A percentile compares a stretch with the other conserved stretches of the same genome.
phyloP scores from a whole-genome alignment of 1,140 invertebrate species.

The Phymastichus coffea region DNA sequence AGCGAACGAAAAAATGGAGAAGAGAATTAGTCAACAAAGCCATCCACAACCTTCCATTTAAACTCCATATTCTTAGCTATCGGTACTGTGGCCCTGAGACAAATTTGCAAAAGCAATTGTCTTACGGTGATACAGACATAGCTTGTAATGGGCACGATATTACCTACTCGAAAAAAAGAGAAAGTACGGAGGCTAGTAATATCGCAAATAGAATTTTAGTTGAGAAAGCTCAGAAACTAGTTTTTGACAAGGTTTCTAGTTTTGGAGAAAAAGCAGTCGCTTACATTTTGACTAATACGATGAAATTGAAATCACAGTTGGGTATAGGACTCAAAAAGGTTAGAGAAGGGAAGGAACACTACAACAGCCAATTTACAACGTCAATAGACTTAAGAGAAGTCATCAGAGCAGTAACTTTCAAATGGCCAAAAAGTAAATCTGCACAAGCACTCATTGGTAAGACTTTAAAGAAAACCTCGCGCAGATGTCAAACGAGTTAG shows the following conservation, averaged over 20 bases:
- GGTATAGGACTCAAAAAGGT: conserved; percentile 31
- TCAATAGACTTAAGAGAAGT: too few relatives aligned
- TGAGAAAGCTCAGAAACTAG: conserved; percentile 8
- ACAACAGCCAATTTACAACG: too few relatives aligned
- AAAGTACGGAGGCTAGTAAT: conserved; percentile 14
- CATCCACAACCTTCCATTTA: conserved; percentile 36
- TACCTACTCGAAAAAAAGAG: conserved; percentile 15
- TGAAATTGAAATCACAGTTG: conserved; percentile 29
- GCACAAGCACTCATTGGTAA: too few relatives aligned
- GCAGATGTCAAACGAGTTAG: too few relatives aligned
- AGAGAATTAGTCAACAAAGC: conserved; percentile 20
- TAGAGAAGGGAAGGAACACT: too few relatives aligned
- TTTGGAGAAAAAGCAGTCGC: conserved; percentile 19
- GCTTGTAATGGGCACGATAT: conserved; percentile 32
- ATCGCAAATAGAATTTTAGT: conserved; percentile 15
- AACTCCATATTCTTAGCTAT: conserved; percentile 39
- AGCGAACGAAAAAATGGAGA: too few relatives aligned
- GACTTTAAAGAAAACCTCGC: too few relatives aligned
- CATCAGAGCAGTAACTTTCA: too few relatives aligned
- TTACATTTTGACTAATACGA: neutral
- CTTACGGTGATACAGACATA: conserved; percentile 36
- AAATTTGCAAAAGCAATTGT: conserved; percentile 34
- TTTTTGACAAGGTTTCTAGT: neutral
- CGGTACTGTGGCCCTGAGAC: conserved; percentile 39
- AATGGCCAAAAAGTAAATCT: too few relatives aligned